A percentile compares a stretch with the other conserved stretches of the same genome.
phyloP scores from a whole-genome alignment of 2,113 vertebrate species.

The Pipra filicauda region DNA sequence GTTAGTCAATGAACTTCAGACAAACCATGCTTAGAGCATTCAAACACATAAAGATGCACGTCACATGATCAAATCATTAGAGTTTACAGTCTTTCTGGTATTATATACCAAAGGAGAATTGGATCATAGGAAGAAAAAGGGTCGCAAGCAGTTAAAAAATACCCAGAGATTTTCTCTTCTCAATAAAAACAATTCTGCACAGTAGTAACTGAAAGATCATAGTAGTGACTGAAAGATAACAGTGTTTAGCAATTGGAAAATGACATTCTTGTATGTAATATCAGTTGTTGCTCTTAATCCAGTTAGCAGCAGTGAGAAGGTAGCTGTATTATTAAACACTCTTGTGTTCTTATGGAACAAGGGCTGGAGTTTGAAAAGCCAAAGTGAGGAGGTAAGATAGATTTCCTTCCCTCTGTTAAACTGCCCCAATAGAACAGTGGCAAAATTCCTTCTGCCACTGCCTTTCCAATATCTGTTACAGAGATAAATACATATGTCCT shows the following conservation, averaged over 20 bases:
- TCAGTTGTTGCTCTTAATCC: neutral
- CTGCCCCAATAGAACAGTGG: neutral
- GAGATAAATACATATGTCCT: neutral
- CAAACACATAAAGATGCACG: neutral
- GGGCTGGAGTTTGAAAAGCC: neutral
- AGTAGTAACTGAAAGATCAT: neutral
- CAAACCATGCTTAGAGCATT: neutral
- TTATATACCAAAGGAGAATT: neutral
- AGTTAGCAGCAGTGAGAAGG: neutral
- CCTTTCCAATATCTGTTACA: neutral
- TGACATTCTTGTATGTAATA: neutral
- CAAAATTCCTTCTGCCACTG: neutral
- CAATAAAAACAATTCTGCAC: neutral
- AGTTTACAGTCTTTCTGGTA: neutral
- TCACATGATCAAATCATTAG: neutral
- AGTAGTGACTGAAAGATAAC: neutral
- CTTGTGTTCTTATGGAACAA: neutral
- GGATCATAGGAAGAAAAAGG: neutral
- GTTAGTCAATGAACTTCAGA: neutral
- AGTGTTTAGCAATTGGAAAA: neutral
- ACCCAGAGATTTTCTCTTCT: neutral
- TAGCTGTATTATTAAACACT: neutral
- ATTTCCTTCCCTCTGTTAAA: neutral
- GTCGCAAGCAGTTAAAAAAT: neutral
- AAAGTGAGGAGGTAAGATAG: neutral